Evolutionary conservation across 1,140 invertebrate genomes (phyloP), one percentile per base, ranked within the genome.

Genomic region (Limonius californicus): DNA sequence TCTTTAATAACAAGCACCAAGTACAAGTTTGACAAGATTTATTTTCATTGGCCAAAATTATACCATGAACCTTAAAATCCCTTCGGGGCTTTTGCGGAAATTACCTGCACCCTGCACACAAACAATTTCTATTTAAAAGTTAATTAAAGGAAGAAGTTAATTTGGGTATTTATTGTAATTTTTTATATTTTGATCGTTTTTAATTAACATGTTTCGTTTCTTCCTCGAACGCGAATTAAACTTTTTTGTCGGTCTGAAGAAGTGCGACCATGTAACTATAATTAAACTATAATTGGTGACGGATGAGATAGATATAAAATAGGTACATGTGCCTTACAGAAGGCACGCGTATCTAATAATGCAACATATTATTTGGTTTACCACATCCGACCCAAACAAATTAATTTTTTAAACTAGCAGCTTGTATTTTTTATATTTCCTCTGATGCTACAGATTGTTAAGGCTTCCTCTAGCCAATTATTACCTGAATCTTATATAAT

Each of bases 281-380:
- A 27, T 39, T 12, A 12, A 39, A 39, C n/a, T 12, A 14, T 39
- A 14, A 39, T 39, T 39, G 35, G 35, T 14, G 35, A 39, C 35
- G 35, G 35, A 39, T 14, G 35, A 39, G n/a, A 39, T 39, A 12
- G 35, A 39, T 39, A 9, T 39, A 2, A 39, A 39, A 27, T 27
- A 27, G 23, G 23, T 27, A 39, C 35, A 39, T 39, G 8, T 39
- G 35, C 35, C 35, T 39, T 39, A 39, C n/a, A 14, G 35, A 12
- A 14, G n/a, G 35, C 35, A 39, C 35, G 35, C 35, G 35, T 39
- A 12, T 39, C 8, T 12, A 12, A 39, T 39, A 39, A 39, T 12
- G n/a, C 35, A 39, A 39, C 35, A n/a, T 39, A 39, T 39, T 39
- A 39, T 39, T 39, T 39, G 35, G 35, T 39, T 39, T 39, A 39